These are phyloP conservation scores for Papilio elwesi DNA, from an alignment of 2,888 invertebrate species.

Conservation along the genomic window DNA sequence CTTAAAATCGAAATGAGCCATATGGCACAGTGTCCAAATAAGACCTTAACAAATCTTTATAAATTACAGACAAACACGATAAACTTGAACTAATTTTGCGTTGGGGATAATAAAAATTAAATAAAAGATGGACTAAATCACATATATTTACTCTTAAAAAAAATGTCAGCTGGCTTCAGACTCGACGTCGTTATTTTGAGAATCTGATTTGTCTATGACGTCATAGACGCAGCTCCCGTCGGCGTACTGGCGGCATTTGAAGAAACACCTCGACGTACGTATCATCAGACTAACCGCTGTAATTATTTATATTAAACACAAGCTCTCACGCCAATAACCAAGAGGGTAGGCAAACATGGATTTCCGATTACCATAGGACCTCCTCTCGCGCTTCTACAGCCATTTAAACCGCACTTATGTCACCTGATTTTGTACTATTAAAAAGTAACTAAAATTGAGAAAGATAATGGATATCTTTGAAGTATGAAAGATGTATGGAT, in stretches of 20 bases:
- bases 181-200: constrained; percentile 12
- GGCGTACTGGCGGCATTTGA: constrained; percentile 57
- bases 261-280: constrained; percentile 64
- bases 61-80: too few relatives aligned
- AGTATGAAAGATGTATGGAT: too few relatives aligned
- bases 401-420: too few relatives aligned
- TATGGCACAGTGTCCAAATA: too few relatives aligned
- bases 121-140: not conserved
- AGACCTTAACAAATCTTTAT: too few relatives aligned
- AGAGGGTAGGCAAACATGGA: not conserved
- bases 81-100: too few relatives aligned
- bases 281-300: constrained; percentile 72
- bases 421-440: too few relatives aligned
- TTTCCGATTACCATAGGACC: too few relatives aligned
- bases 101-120: not conserved
- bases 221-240: constrained; percentile 59
- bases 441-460: too few relatives aligned
- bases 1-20: too few relatives aligned
- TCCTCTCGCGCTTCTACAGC: too few relatives aligned
- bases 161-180: constrained; percentile 22
- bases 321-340: not conserved
- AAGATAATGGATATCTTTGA: too few relatives aligned
- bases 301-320: constrained; percentile 42
- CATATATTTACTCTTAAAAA: constrained; percentile 34
- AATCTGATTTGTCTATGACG: constrained; percentile 66